Percentiles rank a stretch among this genome's conserved stretches.
Evolutionary conservation across 2,888 invertebrate genomes (phyloP).

Genomic region (Odontocerum albicorne): DNA sequence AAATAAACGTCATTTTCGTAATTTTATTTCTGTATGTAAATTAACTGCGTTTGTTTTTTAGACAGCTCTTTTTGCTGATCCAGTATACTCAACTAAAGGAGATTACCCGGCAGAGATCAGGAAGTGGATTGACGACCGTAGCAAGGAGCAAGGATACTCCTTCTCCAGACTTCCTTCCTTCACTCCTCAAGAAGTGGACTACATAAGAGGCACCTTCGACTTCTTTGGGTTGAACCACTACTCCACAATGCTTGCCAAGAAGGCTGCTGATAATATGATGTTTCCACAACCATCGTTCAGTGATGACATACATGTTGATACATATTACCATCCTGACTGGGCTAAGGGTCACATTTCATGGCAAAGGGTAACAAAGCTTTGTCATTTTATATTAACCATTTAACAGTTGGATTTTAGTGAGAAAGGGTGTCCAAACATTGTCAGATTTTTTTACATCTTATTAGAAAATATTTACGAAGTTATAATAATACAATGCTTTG

Average conservation of each 20-base stretch:
- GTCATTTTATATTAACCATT: too few relatives aligned
- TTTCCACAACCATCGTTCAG: conserved; percentile 3
- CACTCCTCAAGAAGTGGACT: conserved; percentile 59
- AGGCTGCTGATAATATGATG: neutral
- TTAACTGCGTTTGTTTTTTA: conserved; percentile 21
- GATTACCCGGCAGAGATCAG: conserved; percentile 64
- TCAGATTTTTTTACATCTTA: too few relatives aligned
- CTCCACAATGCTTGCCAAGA: conserved; percentile 48
- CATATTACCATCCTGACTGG: conserved; percentile 2
- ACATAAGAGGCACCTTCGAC: conserved; percentile 62
- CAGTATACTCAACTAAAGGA: conserved; percentile 60
- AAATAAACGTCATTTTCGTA: too few relatives aligned
- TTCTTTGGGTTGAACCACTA: conserved; percentile 74
- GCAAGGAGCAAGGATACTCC: conserved; percentile 57
- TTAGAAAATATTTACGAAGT: too few relatives aligned
- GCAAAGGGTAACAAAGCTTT: too few relatives aligned
- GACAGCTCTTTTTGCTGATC: conserved; percentile 59
- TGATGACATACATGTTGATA: conserved; percentile 3
- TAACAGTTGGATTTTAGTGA: too few relatives aligned
- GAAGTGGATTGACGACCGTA: conserved; percentile 56
- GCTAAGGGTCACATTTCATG: neutral
- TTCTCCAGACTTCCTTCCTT: conserved; percentile 62
- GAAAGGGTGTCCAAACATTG: too few relatives aligned
- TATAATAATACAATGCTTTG: too few relatives aligned
- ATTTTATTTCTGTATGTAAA: too few relatives aligned